These are phyloP conservation scores for Lagenorhynchus albirostris DNA, from an alignment of 2,113 vertebrate species.

Conservation along the genomic window DNA sequence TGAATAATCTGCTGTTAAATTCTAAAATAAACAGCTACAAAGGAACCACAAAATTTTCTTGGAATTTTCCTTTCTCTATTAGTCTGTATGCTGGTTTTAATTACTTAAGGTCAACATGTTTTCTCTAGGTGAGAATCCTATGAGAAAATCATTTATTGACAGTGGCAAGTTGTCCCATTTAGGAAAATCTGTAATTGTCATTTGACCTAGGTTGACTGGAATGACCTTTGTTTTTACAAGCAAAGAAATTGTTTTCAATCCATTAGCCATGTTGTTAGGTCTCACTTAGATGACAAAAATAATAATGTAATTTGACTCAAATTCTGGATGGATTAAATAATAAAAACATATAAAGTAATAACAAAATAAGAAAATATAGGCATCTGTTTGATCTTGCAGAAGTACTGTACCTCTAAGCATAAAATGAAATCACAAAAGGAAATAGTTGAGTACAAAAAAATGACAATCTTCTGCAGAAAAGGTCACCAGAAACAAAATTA, in stretches of 20 bases:
- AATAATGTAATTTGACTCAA: neutral
- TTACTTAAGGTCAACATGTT: neutral
- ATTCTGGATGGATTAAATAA: constrained; percentile 3
- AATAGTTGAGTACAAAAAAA: neutral
- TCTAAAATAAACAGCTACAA: neutral
- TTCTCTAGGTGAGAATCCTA: neutral
- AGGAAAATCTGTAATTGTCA: neutral
- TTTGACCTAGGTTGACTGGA: neutral
- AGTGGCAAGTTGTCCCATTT: neutral
- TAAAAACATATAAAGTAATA: neutral
- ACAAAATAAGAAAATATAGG: neutral
- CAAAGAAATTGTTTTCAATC: neutral
- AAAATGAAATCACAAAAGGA: neutral
- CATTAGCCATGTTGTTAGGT: neutral
- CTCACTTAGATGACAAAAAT: neutral
- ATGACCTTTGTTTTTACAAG: neutral
- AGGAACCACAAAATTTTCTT: neutral
- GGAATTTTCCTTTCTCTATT: neutral
- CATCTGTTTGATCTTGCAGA: neutral
- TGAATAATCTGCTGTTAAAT: constrained; percentile 1
- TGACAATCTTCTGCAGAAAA: neutral
- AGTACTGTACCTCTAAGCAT: neutral
- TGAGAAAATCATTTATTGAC: neutral
- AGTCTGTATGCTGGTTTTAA: neutral
- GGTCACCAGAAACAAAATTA: neutral